phyloP scores from a whole-genome alignment of 1,140 invertebrate species.

The Drosophila fuyamai region DNA sequence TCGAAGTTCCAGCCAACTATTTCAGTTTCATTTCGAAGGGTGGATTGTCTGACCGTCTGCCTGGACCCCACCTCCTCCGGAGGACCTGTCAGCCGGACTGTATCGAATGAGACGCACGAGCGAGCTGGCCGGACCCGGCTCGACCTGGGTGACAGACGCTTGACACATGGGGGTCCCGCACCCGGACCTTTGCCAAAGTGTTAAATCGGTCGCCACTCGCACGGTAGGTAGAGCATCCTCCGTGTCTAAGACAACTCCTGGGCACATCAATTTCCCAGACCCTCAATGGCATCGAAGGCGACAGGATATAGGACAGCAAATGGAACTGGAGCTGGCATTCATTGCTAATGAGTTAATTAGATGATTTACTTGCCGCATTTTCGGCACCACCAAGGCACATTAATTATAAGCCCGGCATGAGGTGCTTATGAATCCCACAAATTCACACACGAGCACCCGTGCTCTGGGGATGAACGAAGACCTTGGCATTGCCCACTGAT shows the following conservation, averaged over 20 bases:
- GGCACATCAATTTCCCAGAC: slow-evolving; percentile 28
- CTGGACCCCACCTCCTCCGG: slow-evolving; percentile 1
- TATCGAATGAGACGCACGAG: slow-evolving; percentile 73
- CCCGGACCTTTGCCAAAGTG: slow-evolving; percentile 50
- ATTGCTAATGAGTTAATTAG: slow-evolving; percentile 76
- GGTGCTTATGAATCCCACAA: slow-evolving; percentile 50
- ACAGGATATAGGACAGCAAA: slow-evolving; percentile 2
- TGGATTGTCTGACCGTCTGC: slow-evolving; percentile 20
- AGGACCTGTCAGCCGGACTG: slow-evolving; percentile 22
- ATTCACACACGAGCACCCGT: slow-evolving; percentile 26
- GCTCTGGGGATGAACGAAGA: slow-evolving; percentile 17
- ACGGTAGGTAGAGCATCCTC: slow-evolving; percentile 18
- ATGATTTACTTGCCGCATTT: slow-evolving; percentile 68
- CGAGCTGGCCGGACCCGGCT: slow-evolving; percentile 45
- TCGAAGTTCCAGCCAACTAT: slow-evolving; percentile 39
- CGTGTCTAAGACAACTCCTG: slow-evolving; percentile 17
- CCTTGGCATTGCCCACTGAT: slow-evolving; percentile 58
- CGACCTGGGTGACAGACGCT: slow-evolving; percentile 61
- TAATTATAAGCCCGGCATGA: slow-evolving; percentile 56
- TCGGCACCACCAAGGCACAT: slow-evolving; percentile 53
- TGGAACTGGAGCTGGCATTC: slow-evolving; percentile 32
- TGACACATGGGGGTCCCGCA: slow-evolving; percentile 68
- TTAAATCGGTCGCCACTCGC: slow-evolving; percentile 59
- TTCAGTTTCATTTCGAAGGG: slow-evolving; percentile 44
- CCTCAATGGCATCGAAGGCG: slow-evolving; percentile 15